Conservation (phyloP, 1,140 invertebrate genomes). For the Sarcophaga bullata region DNA sequence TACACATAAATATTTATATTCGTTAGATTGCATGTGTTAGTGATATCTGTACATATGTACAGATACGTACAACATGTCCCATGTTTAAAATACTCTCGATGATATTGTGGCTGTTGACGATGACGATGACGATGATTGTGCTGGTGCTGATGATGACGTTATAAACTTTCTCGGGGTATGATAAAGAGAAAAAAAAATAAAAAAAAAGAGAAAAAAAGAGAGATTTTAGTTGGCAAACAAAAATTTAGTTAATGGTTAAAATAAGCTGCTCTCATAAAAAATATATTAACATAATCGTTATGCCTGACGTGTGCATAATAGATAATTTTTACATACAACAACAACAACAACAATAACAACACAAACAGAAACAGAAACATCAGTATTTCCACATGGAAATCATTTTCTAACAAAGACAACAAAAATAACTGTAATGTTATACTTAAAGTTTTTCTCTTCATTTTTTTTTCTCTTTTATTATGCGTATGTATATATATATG, state of each 20-base stretch:
- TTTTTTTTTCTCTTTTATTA: not conserved
- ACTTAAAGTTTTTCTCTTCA: not conserved
- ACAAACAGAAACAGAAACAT: not conserved
- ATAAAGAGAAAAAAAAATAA: not conserved
- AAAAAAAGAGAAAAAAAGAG: not conserved
- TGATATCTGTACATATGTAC: not conserved
- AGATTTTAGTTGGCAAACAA: constrained; percentile 33
- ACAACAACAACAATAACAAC: not conserved
- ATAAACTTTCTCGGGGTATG: constrained; percentile 26
- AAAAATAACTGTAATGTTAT: not conserved
- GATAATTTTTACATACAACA: constrained; percentile 24
- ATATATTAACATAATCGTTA: constrained; percentile 41
- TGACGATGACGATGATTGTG: no score
- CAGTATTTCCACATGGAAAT: not conserved
- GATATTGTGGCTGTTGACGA: no score
- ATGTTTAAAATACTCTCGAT: not conserved
- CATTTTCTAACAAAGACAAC: not conserved
- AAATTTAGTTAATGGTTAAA: constrained; percentile 41
- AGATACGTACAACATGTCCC: not conserved
- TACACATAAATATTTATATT: not conserved
- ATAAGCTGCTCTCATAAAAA: constrained; percentile 38
- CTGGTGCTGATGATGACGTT: not conserved
- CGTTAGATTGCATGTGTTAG: constrained; percentile 8
- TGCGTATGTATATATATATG: no score
- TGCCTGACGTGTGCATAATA: constrained; percentile 39